A percentile compares a stretch with the other conserved stretches of the same genome.
phyloP scores from a whole-genome alignment of 92 coral and sea anemone species.

The Epizoanthus scotinus region DNA sequence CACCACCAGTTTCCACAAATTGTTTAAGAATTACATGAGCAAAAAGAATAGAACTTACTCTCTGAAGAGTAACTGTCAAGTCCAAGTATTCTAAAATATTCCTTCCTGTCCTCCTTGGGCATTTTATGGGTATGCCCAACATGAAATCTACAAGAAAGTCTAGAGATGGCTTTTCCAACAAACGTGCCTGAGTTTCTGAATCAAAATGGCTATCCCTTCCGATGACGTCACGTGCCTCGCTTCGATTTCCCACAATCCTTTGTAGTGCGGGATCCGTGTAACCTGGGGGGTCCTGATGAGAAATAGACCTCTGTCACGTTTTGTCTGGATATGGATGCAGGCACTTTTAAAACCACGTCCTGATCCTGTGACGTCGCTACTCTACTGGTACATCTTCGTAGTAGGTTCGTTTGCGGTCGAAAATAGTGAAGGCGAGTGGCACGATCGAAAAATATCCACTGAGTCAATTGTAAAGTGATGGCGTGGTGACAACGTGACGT shows the following conservation, averaged over 20 bases:
- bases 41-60: conserved; percentile 66
- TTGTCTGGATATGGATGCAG: no score
- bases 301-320: no score
- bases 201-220: conserved; percentile 93
- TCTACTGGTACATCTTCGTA: no score
- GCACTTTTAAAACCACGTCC: no score
- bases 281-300: no score
- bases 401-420: no score
- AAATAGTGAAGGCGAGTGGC: no score
- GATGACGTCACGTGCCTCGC: conserved; percentile 93
- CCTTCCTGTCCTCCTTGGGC: conserved; percentile 98
- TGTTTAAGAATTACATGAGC: background rate
- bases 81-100: conserved; percentile 85
- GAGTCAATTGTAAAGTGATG: no score
- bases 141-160: conserved; percentile 74
- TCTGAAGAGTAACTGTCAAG: conserved; percentile 80
- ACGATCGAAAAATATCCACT: no score
- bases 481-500: no score
- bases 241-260: conserved; percentile 53
- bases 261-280: background rate
- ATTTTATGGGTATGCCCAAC: conserved; percentile 75
- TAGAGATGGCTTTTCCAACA: conserved; percentile 44
- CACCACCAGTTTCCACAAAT: conserved; percentile 20
- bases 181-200: conserved; percentile 74
- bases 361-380: no score